Conservation (phyloP, 2,888 invertebrate species). For the Cataglyphis albicans region DNA sequence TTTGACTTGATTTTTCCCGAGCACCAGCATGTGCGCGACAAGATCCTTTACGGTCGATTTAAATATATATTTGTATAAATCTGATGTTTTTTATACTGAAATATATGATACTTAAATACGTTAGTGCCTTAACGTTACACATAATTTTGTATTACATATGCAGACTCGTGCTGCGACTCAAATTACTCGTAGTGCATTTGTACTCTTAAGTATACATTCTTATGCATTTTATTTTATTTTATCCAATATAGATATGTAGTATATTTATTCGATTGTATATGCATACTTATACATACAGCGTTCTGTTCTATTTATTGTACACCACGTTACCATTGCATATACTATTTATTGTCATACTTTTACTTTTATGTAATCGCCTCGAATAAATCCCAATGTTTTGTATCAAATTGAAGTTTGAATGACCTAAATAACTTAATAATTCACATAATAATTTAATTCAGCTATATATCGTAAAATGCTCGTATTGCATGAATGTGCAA, state of each 20-base stretch:
- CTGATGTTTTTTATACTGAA: constrained; percentile 60
- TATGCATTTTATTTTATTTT: constrained; percentile 76
- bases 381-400: constrained; percentile 81
- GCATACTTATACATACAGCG: constrained; percentile 72
- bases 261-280: constrained; percentile 81
- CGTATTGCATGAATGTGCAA: constrained; percentile 38
- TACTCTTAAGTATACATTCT: constrained; percentile 52
- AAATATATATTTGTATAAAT: constrained; percentile 23
- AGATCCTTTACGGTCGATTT: constrained; percentile 26
- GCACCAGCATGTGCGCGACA: constrained; percentile 1
- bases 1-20: constrained; percentile 44
- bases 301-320: constrained; percentile 81
- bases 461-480: constrained; percentile 15
- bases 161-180: constrained; percentile 56
- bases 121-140: constrained; percentile 68
- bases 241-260: constrained; percentile 72
- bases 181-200: constrained; percentile 60
- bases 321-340: constrained; percentile 84
- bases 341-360: constrained; percentile 83
- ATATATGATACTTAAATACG: constrained; percentile 54
- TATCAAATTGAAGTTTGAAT: constrained; percentile 63
- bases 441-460: constrained; percentile 3
- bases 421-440: constrained; percentile 23
- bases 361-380: constrained; percentile 79
- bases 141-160: constrained; percentile 72